These are phyloP conservation scores for Coptotermes formosanus DNA, from an alignment of 1,140 invertebrate genomes.

Conservation along the genomic window DNA sequence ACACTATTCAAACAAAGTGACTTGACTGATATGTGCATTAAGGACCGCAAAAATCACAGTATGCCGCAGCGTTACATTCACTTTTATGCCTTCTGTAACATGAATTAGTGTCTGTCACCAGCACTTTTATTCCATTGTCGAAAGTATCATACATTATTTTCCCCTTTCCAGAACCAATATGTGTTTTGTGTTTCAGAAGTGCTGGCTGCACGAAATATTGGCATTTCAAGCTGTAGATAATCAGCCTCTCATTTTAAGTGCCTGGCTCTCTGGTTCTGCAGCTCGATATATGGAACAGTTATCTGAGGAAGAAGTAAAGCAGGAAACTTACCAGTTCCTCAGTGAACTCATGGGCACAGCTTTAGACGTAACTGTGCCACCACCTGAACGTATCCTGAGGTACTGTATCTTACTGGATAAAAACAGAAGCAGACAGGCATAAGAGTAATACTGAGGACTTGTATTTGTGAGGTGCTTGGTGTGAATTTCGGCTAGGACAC, in stretches of 20 bases:
- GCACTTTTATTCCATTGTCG: too few relatives aligned
- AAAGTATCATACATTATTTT: too few relatives aligned
- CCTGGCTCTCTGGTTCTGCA: conserved; percentile 57
- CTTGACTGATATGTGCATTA: too few relatives aligned
- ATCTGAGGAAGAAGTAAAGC: conserved; percentile 49
- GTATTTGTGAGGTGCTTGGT: too few relatives aligned
- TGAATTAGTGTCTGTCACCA: too few relatives aligned
- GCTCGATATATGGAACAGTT: conserved; percentile 55
- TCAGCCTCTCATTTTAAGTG: conserved; percentile 66
- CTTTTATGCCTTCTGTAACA: too few relatives aligned
- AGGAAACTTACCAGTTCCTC: conserved; percentile 43
- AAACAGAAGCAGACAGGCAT: too few relatives aligned
- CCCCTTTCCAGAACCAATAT: neutral
- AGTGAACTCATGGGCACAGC: conserved; percentile 40
- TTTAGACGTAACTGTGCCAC: neutral
- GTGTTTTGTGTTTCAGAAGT: neutral
- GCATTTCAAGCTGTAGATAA: conserved; percentile 63
- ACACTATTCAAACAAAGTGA: too few relatives aligned
- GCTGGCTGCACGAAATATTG: conserved; percentile 63
- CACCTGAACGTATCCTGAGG: neutral
- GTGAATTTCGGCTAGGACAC: too few relatives aligned
- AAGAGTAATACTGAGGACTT: too few relatives aligned
- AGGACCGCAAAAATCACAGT: too few relatives aligned
- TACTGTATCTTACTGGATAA: neutral
- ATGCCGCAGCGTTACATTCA: too few relatives aligned